Evolutionary conservation across 2,888 invertebrate species (phyloP), one percentile per base, ranked within the genome.

Genomic region (Limnephilus lunatus): DNA sequence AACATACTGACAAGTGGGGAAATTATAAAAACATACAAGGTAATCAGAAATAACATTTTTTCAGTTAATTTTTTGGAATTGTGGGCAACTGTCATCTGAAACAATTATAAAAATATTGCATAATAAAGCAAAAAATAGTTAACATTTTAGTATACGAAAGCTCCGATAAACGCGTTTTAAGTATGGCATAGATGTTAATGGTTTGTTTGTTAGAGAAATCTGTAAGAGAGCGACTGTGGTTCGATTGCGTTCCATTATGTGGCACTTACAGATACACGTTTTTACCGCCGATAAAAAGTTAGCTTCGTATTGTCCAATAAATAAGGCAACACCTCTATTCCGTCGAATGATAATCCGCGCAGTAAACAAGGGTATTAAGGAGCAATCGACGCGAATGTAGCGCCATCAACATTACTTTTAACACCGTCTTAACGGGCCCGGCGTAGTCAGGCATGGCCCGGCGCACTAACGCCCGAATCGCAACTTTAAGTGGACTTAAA

Each of bases 341-440:
- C 9, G 35, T 35, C 32, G 25, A 81, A 89, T 80, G 88, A 89
- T 80, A 89, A 89, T 80, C 88, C 11, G 39, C 5, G 35, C 35
- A 81, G 88, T 80, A 89, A 89, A 89, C 88, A 89, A 19, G n/a
- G 32, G 80, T 31, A 89, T 89, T 80, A 89, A 80, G 12, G 35
- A 2, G 25, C 81, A 89, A 80, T 89, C 68, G 68, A 81, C 88
- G 88, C 32, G 14, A n/a, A 89, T 89, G 68, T 81, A 80, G 80
- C 88, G 81, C 88, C 88, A 81, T 89, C 88, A 44, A 85, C n/a
- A 85, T n/a, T 85, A 85, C 32, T 68, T 68, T 68, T 30, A 32
- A 32, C 19, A 39, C 39, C 39, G 39, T 85, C 85, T 85, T 85
- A 85, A 30, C 15, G 44, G 48, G 7, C 31, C 25, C 9, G 14